A percentile compares a stretch with the other conserved stretches of the same genome.
Conservation (phyloP, 2,888 invertebrate species). For the Melanotus villosus region DNA sequence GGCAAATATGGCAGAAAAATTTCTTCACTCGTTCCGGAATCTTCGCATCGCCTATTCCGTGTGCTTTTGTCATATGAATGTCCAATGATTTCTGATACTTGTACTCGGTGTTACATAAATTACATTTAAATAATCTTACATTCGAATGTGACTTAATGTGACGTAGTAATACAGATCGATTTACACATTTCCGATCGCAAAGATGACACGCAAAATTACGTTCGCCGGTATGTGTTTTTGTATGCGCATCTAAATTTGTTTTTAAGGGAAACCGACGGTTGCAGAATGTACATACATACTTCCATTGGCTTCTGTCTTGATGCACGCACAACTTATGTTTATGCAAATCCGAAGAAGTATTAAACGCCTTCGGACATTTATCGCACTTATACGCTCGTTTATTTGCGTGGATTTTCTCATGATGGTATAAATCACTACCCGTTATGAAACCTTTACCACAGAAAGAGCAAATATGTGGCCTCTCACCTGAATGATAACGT, state of each 20-base stretch:
- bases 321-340: slow-evolving; percentile 64
- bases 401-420: slow-evolving; percentile 64
- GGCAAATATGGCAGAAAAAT: slow-evolving; percentile 63
- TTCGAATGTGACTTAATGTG: slow-evolving; percentile 62
- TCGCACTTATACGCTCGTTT: slow-evolving; percentile 62
- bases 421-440: slow-evolving; percentile 62
- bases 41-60: slow-evolving; percentile 68
- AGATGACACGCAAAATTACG: slow-evolving; percentile 62
- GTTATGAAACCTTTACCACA: slow-evolving; percentile 68
- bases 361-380: slow-evolving; percentile 63
- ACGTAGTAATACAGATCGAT: slow-evolving; percentile 58
- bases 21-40: slow-evolving; percentile 70
- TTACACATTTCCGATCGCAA: slow-evolving; percentile 61
- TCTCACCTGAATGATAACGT: slow-evolving; percentile 58
- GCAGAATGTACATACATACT: slow-evolving; percentile 61
- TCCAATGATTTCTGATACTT: slow-evolving; percentile 69
- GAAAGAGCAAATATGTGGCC: slow-evolving; percentile 61
- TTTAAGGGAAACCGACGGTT: slow-evolving; percentile 61
- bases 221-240: slow-evolving; percentile 63
- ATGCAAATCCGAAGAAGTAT: slow-evolving; percentile 63
- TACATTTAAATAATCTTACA: slow-evolving; percentile 64
- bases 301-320: slow-evolving; percentile 60
- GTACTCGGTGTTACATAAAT: slow-evolving; percentile 71
- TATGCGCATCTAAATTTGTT: slow-evolving; percentile 61
- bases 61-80: slow-evolving; percentile 71